Conservation (phyloP, 2,797 vertebrate genomes). For the Erpetoichthys calabaricus region DNA sequence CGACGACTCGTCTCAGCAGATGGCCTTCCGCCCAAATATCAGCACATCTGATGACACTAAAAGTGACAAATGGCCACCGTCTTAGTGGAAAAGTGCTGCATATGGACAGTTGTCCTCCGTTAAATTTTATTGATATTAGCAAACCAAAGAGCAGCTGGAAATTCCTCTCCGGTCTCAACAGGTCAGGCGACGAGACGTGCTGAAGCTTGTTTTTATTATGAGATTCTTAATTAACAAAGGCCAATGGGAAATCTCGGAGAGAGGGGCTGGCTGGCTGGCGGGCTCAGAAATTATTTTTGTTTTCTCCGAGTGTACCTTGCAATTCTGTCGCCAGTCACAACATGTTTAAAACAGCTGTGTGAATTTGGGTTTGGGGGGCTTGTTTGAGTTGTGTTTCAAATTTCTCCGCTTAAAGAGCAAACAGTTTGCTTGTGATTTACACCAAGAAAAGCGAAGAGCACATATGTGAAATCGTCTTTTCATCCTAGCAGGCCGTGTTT, state of each 20-base stretch:
- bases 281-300: constrained; percentile 11
- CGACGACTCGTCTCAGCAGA: too few relatives aligned
- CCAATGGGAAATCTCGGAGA: constrained; percentile 36
- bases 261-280: constrained; percentile 17
- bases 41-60: too few relatives aligned
- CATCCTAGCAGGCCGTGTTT: too few relatives aligned
- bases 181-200: constrained; percentile 48
- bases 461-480: too few relatives aligned
- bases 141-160: constrained; percentile 42
- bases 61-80: too few relatives aligned
- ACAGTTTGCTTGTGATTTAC: too few relatives aligned
- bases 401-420: too few relatives aligned
- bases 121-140: constrained; percentile 19
- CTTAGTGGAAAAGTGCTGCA: constrained; percentile 9
- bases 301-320: constrained; percentile 23
- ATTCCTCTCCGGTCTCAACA: constrained; percentile 46
- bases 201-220: constrained; percentile 40
- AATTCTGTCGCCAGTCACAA: constrained; percentile 33
- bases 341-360: constrained; percentile 22
- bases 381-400: too few relatives aligned
- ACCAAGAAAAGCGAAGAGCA: too few relatives aligned
- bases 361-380: background rate
- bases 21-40: too few relatives aligned
- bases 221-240: constrained; percentile 43
- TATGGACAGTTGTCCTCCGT: constrained; percentile 13